A percentile compares a stretch with the other conserved stretches of the same genome.
phyloP scores from a whole-genome alignment of 2,888 invertebrate genomes.

The Sesamia inferens region DNA sequence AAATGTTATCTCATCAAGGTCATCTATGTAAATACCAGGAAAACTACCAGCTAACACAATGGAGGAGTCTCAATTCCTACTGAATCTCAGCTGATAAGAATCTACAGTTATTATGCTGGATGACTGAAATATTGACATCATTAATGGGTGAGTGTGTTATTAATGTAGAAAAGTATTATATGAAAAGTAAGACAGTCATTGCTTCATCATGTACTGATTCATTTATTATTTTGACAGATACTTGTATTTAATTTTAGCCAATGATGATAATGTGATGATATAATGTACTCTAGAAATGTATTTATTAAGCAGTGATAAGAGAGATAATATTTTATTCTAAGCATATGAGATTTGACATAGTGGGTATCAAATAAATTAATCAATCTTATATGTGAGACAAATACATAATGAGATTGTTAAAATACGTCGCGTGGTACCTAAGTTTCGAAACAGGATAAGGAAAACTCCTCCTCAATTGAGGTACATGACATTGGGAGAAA shows the following conservation, averaged over 20 bases:
- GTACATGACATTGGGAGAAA: conserved; percentile 45
- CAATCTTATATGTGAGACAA: conserved; percentile 24
- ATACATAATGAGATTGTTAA: conserved; percentile 10
- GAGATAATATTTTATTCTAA: conserved; percentile 19
- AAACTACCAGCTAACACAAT: conserved; percentile 47
- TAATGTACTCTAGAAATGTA: conserved; percentile 6
- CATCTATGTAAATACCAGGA: conserved; percentile 54
- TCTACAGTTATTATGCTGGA: conserved; percentile 43
- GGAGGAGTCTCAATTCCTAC: conserved; percentile 21
- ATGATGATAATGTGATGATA: conserved; percentile 9
- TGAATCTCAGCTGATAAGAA: conserved; percentile 32
- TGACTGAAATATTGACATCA: conserved; percentile 25
- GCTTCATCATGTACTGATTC: neutral
- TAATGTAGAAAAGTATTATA: conserved; percentile 4
- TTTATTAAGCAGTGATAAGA: conserved; percentile 40
- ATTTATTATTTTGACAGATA: neutral
- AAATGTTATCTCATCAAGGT: conserved; percentile 44
- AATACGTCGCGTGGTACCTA: conserved; percentile 21
- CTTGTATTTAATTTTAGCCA: conserved; percentile 3
- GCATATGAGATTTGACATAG: conserved; percentile 9
- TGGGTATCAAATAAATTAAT: conserved; percentile 32
- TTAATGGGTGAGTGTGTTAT: conserved; percentile 27
- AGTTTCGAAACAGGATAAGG: conserved; percentile 53
- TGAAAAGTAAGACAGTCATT: neutral
- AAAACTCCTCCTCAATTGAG: conserved; percentile 33